Evolutionary conservation across 37 sponge, comb jelly and placozoan species (phyloP).

Genomic region (Beroe forskalii): DNA sequence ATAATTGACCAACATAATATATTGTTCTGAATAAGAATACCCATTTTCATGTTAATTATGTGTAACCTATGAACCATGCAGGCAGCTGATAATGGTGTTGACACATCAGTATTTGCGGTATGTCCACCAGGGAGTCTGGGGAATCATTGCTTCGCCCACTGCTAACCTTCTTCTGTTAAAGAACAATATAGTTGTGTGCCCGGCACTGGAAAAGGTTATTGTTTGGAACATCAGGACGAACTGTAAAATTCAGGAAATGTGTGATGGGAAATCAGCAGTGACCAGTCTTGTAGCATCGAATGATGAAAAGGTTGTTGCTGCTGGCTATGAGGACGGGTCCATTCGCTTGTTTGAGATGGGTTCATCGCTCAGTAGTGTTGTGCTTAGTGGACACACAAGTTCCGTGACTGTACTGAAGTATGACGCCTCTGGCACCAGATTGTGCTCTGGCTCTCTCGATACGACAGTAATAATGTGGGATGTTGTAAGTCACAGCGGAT

Average conservation of each 20-base stretch:
- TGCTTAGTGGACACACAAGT: slow-evolving; percentile 88
- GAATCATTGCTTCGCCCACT: slow-evolving; percentile 74
- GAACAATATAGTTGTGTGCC: slow-evolving; percentile 65
- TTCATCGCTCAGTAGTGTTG: slow-evolving; percentile 51
- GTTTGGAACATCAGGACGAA: slow-evolving; percentile 81
- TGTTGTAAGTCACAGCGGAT: slow-evolving; percentile 78
- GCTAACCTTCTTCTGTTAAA: slow-evolving; percentile 55
- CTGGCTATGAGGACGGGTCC: slow-evolving; percentile 69
- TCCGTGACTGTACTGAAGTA: slow-evolving; percentile 76
- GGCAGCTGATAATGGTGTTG: slow-evolving; percentile 78
- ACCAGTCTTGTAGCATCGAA: slow-evolving; percentile 65
- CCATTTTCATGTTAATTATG: too few species aligned
- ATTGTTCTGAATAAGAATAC: too few species aligned
- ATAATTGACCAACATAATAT: too few species aligned
- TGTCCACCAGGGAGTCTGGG: slow-evolving; percentile 67
- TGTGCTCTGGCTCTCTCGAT: slow-evolving; percentile 87
- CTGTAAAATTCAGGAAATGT: slow-evolving; percentile 68
- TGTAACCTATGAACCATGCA: too few species aligned
- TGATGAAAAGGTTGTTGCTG: slow-evolving; percentile 70
- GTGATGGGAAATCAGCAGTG: slow-evolving; percentile 55
- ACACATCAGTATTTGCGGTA: slow-evolving; percentile 87
- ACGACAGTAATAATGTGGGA: slow-evolving; percentile 93
- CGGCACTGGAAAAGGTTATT: slow-evolving; percentile 80
- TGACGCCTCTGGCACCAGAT: slow-evolving; percentile 69
- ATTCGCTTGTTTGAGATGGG: slow-evolving; percentile 68